These are phyloP conservation scores for Cotesia chilonis DNA, from an alignment of 1,140 invertebrate species.

Conservation along the genomic window DNA sequence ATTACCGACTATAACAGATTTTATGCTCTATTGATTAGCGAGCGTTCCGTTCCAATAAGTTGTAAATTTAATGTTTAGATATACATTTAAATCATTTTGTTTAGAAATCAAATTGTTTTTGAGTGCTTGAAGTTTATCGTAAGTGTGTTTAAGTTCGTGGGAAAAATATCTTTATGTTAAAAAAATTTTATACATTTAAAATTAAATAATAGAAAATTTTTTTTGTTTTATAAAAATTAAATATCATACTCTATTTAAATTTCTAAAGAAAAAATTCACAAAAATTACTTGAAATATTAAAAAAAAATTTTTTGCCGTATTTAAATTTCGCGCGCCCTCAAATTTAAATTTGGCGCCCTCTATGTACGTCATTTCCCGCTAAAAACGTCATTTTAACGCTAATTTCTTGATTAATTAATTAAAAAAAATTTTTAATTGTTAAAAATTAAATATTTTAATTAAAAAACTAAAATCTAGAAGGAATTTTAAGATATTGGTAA, in stretches of 20 bases:
- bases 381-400: not conserved
- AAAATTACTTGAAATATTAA: no score
- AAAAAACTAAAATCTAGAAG: not conserved
- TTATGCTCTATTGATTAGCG: slow-evolving; percentile 11
- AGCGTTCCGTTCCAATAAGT: slow-evolving; percentile 29
- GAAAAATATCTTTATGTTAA: no score
- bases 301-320: no score
- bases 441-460: not conserved
- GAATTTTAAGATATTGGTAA: not conserved
- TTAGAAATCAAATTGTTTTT: slow-evolving; percentile 11
- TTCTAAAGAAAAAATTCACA: no score
- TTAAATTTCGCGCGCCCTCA: no score
- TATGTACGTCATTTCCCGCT: no score
- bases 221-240: no score
- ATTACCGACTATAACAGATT: not conserved
- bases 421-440: not conserved
- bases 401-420: not conserved
- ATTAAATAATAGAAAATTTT: no score
- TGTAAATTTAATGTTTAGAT: not conserved
- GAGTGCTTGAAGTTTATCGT: not conserved
- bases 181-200: no score
- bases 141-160: not conserved
- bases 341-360: no score
- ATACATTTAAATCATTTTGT: slow-evolving; percentile 22
- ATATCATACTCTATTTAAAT: no score